Base-by-base conservation (phyloP, 2,113 vertebrate genomes). In the Asarcornis scutulata region DNA sequence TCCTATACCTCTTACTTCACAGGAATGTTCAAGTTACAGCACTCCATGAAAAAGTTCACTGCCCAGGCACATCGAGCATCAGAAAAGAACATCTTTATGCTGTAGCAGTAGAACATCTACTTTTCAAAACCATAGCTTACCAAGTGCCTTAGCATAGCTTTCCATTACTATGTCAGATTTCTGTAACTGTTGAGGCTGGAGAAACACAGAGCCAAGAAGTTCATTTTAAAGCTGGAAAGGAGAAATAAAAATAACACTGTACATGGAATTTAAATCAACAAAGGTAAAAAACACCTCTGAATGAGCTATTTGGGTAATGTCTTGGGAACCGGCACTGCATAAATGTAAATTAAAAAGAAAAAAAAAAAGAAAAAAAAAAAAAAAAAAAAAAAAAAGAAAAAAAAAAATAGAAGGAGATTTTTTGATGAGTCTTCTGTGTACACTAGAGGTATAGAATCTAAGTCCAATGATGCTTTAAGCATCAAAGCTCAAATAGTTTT, bases 401-500 rank as follows among this genome's bases (percentile, higher is more conserved):
- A 22, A 62, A 93, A 89, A 83, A 64, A 59, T 80, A 72, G 72
- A 74, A 90, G 42, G 32, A 67, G 50, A 86, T 92, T 78, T 96
- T 40, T 72, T 92, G 71, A 91, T 96, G 40, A 95, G 78, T 66
- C 62, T 90, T 77, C 53, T 88, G 66, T 56, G 46, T 94, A 72
- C 53, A 12, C 13, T 29, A 44, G 38, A 64, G 21, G 60, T 91
- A 96, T 11, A 80, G n/a, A 92, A 58, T 48, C 36, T 71, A 69
- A 72, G 62, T 75, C 50, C 63, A 74, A 7, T 76, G 69, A 26
- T 55, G 40, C 14, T 91, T 80, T 53, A 72, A 85, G 50, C 76
- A 95, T 97, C 91, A 96, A 92, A 97, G 80, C 77, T 83, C 44
- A 89, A 96, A 86, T 85, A 71, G 62, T 86, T 94, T 75, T 90